These are phyloP conservation scores for Silurus lanzhouensis DNA, from an alignment of 2,797 vertebrate genomes.

Conservation along the genomic window DNA sequence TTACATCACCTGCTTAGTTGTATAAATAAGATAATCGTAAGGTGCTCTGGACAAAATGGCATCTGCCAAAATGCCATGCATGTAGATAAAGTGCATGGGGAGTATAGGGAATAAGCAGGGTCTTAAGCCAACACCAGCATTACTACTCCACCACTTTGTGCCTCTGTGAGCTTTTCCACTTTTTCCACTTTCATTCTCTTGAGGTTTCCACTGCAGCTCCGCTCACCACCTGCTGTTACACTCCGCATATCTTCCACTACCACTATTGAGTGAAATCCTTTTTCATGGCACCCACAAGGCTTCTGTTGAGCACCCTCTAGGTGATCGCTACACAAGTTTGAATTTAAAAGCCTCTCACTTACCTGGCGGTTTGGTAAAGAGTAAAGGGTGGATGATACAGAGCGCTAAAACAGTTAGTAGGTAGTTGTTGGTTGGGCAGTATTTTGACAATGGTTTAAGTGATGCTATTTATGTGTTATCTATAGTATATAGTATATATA, in stretches of 20 bases:
- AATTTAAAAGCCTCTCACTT: conserved; percentile 4
- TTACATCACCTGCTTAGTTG: too few relatives aligned
- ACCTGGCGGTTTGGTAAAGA: background rate
- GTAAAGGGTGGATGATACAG: background rate
- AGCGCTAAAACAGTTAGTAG: background rate
- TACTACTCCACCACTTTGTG: background rate
- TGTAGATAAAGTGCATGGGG: background rate
- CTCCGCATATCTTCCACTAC: background rate
- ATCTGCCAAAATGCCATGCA: too few relatives aligned
- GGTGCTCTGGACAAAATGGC: too few relatives aligned
- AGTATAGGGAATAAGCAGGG: background rate
- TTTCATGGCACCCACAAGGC: background rate
- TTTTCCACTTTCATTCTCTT: background rate
- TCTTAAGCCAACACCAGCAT: background rate
- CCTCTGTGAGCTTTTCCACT: background rate
- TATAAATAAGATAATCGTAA: too few relatives aligned
- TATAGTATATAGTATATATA: background rate
- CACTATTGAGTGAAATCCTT: background rate
- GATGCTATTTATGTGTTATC: background rate
- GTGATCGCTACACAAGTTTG: background rate
- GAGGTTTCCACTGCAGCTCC: background rate
- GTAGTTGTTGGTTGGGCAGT: background rate
- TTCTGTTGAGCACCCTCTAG: background rate
- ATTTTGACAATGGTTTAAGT: background rate
- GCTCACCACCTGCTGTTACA: background rate